Base-by-base conservation (phyloP, 2,113 vertebrate genomes). In the Lophura nycthemera region DNA sequence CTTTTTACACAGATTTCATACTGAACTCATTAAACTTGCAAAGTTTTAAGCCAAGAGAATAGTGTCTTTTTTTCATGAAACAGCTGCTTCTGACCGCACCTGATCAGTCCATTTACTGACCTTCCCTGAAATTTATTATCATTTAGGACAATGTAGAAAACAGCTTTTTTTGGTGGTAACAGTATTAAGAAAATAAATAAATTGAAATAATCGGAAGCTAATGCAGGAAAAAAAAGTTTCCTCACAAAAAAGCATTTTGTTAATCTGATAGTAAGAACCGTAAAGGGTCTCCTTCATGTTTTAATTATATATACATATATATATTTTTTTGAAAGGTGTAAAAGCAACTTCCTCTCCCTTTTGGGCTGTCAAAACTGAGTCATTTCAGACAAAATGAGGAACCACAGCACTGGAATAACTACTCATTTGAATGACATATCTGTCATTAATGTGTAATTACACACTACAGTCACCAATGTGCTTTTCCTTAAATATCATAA, bases 121-220 rank as follows among this genome's bases (percentile, higher is more conserved):
- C 47, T 57, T 27, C 47, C 47, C 40, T 80, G 32, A 76, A 67
- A 69, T 60, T 56, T 24, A 59, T 17, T 6, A 6, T 4, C 25
- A 30, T 50, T 47, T 83, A 60, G 11, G 13, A 65, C 13, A 81
- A 76, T 8, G 11, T 10, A 71, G 8, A 79, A 47, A 40, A 54
- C 3, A 11, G 57, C 0, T 1, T 15, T 66, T 70, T 71, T 36
- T 15, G 0, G 5, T 47, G n/a, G 38, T 18, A 6, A 11, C 4
- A 57, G 7, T 29, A 47, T 32, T 1, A 60, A 61, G n/a, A 69
- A 1, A 67, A 40, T 40, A 42, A 69, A 14, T 36, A 50, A 50
- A 50, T 6, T 29, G 61, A 56, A 8, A 61, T 8, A 79, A 65
- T 27, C 59, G 32, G 73, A 64, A 61, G 30, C 2, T 66, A 50